Evolutionary conservation across 2,888 invertebrate species (phyloP), one percentile per base, ranked within the genome.

Genomic region (Sinelater perroti): DNA sequence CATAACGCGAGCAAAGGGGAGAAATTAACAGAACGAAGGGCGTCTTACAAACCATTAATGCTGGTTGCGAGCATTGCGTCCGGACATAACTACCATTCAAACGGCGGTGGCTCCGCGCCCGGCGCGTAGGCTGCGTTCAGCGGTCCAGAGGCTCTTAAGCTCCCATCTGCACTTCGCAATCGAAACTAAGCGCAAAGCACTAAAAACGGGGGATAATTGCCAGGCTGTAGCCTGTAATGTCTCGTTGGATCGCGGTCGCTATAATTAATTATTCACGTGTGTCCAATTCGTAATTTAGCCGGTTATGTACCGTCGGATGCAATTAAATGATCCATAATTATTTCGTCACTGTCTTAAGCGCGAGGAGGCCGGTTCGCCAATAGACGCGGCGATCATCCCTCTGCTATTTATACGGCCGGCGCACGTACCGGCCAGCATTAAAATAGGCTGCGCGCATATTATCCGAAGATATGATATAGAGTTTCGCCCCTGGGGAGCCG

Each of bases 401-500:
- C 54, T 53, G 55, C 61, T 65, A 57, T 65, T 62, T 64, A 65
- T 53, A 53, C 30, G 8, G 17, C n/a, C 50, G 17, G 26, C 36
- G 38, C 53, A 13, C 53, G 24, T 49, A 54, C 44, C 13, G 45
- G 21, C 28, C 26, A 56, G 26, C 64, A 65, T 63, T 64, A 67
- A 28, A 65, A 66, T 55, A 54, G 63, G 59, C 61, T 63, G 60
- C 54, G 66, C 60, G 66, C 62, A 62, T 66, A 65, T 66, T 65
- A n/a, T n/a, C n/a, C 61, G 65, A 59, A 64, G 14, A 44, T 44
- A 63, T 66, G 65, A 66, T 67, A 67, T 67, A 67, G 62, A n/a
- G 28, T 28, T 56, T 52, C 47, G 80, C 75, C 84, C 83, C 82
- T 79, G 72, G 75, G 83, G 80, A 80, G 80, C 82, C 81, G 81